A percentile compares a stretch with the other conserved stretches of the same genome.
These are phyloP conservation scores for Chloebia gouldiae DNA, from an alignment of 2,113 vertebrate genomes.

Conservation along the genomic window DNA sequence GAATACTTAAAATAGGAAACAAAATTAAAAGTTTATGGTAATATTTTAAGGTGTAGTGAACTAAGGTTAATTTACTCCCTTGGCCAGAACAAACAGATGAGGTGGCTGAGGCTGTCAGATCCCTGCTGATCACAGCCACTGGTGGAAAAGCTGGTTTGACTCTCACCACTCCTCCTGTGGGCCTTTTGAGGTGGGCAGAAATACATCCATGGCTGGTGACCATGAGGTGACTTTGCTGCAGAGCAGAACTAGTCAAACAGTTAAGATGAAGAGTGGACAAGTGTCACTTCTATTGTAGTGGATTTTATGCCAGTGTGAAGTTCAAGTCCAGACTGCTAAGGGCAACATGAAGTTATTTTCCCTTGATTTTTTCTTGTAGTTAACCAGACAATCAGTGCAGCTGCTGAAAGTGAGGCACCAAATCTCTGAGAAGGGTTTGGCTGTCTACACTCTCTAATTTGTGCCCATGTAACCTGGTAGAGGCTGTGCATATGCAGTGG, in stretches of 20 bases:
- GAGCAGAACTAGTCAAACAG: neutral
- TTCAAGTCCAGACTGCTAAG: neutral
- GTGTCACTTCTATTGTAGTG: neutral
- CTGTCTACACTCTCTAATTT: neutral
- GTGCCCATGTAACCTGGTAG: accelerated
- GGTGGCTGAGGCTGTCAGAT: neutral
- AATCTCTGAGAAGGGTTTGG: neutral
- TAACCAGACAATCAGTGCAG: neutral
- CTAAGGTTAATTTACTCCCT: neutral
- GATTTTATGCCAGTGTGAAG: neutral
- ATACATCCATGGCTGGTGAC: neutral
- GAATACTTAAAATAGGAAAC: neutral
- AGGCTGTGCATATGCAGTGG: neutral
- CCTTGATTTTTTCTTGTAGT: neutral
- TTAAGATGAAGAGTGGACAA: neutral
- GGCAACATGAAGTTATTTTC: neutral
- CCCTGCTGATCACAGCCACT: neutral
- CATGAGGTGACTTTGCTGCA: neutral
- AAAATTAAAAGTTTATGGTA: neutral
- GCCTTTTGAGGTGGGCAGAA: neutral
- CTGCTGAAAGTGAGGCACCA: neutral
- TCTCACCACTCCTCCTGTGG: neutral
- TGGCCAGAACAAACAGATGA: neutral
- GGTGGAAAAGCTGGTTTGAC: neutral
- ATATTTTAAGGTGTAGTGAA: neutral